phyloP scores from a whole-genome alignment of 2,888 invertebrate species.

The Lasioglossum calceatum region DNA sequence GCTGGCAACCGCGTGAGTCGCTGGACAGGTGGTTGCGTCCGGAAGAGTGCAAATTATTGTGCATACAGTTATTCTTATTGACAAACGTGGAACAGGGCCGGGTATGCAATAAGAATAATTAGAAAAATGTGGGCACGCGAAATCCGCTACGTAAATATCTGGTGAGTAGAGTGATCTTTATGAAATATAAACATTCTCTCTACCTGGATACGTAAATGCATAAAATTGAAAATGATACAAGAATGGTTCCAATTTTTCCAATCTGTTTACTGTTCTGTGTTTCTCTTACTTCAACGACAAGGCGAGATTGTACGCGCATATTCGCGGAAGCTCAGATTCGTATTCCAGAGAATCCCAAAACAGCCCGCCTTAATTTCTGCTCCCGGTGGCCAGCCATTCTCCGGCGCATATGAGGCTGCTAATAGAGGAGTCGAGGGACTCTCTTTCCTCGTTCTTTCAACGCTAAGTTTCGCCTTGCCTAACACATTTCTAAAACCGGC shows the following conservation, averaged over 20 bases:
- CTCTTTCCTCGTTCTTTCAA: slow-evolving; percentile 21
- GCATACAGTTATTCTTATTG: background rate
- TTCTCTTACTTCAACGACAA: background rate
- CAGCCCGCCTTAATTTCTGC: background rate
- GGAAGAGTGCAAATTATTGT: background rate
- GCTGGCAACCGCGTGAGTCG: background rate
- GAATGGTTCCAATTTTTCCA: too few species aligned
- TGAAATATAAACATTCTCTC: too few species aligned
- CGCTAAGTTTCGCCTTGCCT: slow-evolving; percentile 41
- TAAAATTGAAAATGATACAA: too few species aligned
- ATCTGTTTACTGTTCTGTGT: too few species aligned
- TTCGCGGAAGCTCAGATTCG: background rate
- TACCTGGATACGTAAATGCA: background rate
- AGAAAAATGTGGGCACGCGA: background rate
- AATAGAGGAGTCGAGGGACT: slow-evolving; percentile 19
- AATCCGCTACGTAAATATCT: background rate
- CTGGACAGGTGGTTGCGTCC: background rate
- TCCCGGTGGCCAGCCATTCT: background rate
- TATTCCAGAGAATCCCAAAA: background rate
- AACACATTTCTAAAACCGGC: slow-evolving; percentile 29
- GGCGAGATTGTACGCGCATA: background rate
- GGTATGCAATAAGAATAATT: background rate
- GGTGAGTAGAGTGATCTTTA: too few species aligned
- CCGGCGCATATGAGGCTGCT: slow-evolving; percentile 10
- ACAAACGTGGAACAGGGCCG: background rate